Evolutionary conservation across 1,140 invertebrate genomes (phyloP).

Genomic region (Bradynema listronoti): DNA sequence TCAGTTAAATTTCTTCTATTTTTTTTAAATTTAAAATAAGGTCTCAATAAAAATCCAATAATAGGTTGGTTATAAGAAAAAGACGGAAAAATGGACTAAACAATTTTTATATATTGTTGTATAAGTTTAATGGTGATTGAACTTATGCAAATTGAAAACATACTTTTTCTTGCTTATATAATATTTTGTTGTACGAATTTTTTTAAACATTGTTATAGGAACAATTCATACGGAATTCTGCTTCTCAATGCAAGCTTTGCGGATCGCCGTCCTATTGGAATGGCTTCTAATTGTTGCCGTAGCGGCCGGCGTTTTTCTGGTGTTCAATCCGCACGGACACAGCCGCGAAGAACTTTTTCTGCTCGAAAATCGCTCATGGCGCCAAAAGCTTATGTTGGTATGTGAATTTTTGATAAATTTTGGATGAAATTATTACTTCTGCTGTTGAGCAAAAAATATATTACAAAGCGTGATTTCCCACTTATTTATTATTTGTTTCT

Average conservation of each 20-base stretch:
- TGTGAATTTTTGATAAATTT: constrained; percentile 8
- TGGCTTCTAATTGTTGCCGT: constrained; percentile 44
- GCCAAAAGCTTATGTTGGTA: constrained; percentile 34
- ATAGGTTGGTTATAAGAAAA: no score
- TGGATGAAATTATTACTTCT: no score
- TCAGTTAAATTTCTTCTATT: no score
- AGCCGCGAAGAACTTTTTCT: constrained; percentile 34
- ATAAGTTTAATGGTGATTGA: constrained; percentile 12
- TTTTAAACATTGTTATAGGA: constrained; percentile 14
- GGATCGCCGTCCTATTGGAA: constrained; percentile 47
- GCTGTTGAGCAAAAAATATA: no score
- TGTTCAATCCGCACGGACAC: constrained; percentile 46
- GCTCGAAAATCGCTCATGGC: constrained; percentile 46
- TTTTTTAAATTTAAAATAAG: no score
- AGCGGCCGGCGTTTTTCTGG: constrained; percentile 46
- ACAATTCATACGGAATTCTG: constrained; percentile 16
- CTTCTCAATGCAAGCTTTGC: constrained; percentile 16
- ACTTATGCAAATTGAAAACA: not conserved
- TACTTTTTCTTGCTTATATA: no score
- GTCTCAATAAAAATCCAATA: no score
- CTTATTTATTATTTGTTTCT: not conserved
- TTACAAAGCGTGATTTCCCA: not conserved
- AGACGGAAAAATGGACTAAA: no score
- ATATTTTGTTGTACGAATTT: constrained; percentile 9
- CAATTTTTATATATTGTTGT: no score